phyloP scores from a whole-genome alignment of 1,140 invertebrate genomes.

The Drosophila willistoni region DNA sequence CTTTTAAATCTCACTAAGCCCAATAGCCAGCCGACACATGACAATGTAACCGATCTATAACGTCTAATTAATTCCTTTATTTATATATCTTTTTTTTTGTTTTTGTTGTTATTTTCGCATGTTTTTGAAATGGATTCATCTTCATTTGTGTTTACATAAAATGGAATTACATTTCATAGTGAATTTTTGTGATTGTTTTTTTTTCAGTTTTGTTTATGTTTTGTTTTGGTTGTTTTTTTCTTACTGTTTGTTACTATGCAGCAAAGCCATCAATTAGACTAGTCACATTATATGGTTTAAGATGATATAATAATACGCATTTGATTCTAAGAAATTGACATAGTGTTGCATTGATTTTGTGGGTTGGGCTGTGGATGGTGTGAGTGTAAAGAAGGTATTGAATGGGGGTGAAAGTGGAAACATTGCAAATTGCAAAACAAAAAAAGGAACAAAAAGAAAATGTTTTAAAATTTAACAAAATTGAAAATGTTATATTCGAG shows the following conservation, averaged over 20 bases:
- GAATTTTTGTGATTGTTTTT: conserved; percentile 44
- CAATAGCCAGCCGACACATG: no score
- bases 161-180: conserved; percentile 72
- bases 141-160: conserved; percentile 61
- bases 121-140: conserved; percentile 69
- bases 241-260: conserved; percentile 55
- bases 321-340: conserved; percentile 80
- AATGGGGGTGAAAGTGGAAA: conserved; percentile 32
- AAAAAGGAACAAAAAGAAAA: neutral
- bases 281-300: conserved; percentile 81
- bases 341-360: conserved; percentile 46
- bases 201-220: conserved; percentile 35
- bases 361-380: neutral
- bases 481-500: conserved; percentile 51
- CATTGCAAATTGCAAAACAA: conserved; percentile 43
- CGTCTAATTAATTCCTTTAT: conserved; percentile 76
- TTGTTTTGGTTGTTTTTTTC: conserved; percentile 28
- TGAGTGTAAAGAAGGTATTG: conserved; percentile 18
- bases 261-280: conserved; percentile 75
- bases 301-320: conserved; percentile 67
- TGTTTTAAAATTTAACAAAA: neutral
- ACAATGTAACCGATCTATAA: neutral
- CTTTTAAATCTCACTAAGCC: no score
- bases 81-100: conserved; percentile 41
- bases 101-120: neutral